Evolutionary conservation across 1,140 invertebrate species (phyloP).

Genomic region (Aphidius ervi): DNA sequence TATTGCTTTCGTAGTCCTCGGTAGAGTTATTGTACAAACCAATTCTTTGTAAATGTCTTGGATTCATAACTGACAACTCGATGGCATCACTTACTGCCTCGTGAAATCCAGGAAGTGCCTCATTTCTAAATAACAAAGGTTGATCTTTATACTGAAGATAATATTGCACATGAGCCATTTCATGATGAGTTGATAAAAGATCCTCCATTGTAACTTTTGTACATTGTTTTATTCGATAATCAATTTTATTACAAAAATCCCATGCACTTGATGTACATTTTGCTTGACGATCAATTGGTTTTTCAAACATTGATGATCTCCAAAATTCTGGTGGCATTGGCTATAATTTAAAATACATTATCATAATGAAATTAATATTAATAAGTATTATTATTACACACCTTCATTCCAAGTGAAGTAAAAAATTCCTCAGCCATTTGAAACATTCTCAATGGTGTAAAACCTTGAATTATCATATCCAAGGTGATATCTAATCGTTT

Average conservation of each 20-base stretch:
- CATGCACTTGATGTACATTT: slow-evolving; percentile 84
- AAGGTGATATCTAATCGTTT: slow-evolving; percentile 70
- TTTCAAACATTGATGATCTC: slow-evolving; percentile 70
- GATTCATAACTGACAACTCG: slow-evolving; percentile 70
- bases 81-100: slow-evolving; percentile 86
- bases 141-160: slow-evolving; percentile 77
- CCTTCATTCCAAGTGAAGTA: slow-evolving; percentile 70
- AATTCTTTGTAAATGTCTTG: slow-evolving; percentile 68
- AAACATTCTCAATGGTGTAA: slow-evolving; percentile 71
- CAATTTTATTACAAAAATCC: slow-evolving; percentile 81
- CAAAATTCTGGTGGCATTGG: slow-evolving; percentile 77
- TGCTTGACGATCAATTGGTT: slow-evolving; percentile 66
- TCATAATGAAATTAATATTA: too few species aligned
- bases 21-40: slow-evolving; percentile 67
- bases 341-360: neutral
- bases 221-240: slow-evolving; percentile 89
- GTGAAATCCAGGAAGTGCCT: slow-evolving; percentile 81
- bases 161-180: slow-evolving; percentile 82
- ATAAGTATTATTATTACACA: too few species aligned
- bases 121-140: slow-evolving; percentile 69
- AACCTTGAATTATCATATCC: slow-evolving; percentile 70
- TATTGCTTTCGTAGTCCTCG: slow-evolving; percentile 65
- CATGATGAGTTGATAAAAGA: slow-evolving; percentile 77
- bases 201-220: slow-evolving; percentile 77
- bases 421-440: slow-evolving; percentile 79